A percentile compares a stretch with the other conserved stretches of the same genome.
Evolutionary conservation across 2,888 invertebrate genomes (phyloP).

Genomic region (Acleris laterana): DNA sequence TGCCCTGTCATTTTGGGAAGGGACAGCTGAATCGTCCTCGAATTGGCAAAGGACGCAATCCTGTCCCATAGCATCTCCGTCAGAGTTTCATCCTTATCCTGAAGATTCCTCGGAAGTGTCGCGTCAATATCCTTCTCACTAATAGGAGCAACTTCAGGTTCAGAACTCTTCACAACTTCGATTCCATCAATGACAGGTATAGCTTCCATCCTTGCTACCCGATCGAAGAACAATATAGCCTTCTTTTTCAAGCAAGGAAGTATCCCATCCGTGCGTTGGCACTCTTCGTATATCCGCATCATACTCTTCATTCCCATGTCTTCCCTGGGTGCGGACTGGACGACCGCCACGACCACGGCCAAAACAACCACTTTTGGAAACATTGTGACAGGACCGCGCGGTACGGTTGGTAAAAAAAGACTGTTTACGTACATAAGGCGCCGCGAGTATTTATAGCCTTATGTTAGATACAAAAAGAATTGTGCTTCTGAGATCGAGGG

Average conservation of each 20-base stretch:
- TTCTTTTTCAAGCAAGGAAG: constrained; percentile 92
- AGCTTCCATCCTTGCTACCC: constrained; percentile 88
- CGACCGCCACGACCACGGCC: constrained; percentile 47
- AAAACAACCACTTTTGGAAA: constrained; percentile 62
- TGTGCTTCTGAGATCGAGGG: constrained; percentile 61
- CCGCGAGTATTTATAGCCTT: constrained; percentile 75
- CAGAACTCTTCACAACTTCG: constrained; percentile 85
- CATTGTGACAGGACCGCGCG: constrained; percentile 62
- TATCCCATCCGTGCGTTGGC: constrained; percentile 88
- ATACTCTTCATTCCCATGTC: constrained; percentile 87
- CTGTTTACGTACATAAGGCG: constrained; percentile 70
- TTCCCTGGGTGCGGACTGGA: constrained; percentile 56
- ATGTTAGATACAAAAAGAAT: constrained; percentile 62
- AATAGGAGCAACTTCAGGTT: constrained; percentile 72
- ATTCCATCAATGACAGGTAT: constrained; percentile 86
- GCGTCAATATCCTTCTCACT: constrained; percentile 89
- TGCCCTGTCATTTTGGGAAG: constrained; percentile 89
- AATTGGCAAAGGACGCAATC: constrained; percentile 88
- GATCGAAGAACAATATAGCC: constrained; percentile 90
- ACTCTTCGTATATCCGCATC: constrained; percentile 91
- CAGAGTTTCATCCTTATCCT: constrained; percentile 87
- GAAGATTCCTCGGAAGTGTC: constrained; percentile 86
- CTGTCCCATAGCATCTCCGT: constrained; percentile 89
- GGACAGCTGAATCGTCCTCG: constrained; percentile 90
- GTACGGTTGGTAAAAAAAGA: constrained; percentile 79